Base-by-base conservation (phyloP, 2,797 vertebrate species). In the Phataginus tricuspis region DNA sequence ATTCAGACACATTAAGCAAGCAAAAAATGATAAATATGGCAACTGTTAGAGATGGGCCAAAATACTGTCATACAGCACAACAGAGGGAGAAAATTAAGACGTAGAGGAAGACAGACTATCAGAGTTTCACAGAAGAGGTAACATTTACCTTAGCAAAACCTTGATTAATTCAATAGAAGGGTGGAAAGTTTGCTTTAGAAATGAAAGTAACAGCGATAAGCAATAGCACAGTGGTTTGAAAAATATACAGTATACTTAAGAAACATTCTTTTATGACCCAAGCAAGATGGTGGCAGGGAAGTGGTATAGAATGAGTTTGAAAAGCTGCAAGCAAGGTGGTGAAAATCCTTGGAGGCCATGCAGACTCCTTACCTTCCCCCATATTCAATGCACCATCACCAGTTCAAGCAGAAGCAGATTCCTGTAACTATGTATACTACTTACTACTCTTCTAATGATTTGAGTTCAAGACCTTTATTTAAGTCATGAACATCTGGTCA, bases 1-100 rank as follows among this genome's bases (percentile, higher is more conserved):
- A 59, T 59, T 94, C 79, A 87, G 66, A 95, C 8, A 72, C 10
- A 94, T 53, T 77, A 74, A 71, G 80, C 34, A 94, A 90, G 82
- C 13, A 91, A 80, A 82, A 45, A 49, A 29, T 87, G 63, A 90
- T 63, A 78, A 94, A 87, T 15, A 90, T 5, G 66, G 21, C 15
- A 64, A 63, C 37, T 37, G 5, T 74, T 53, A 74, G 42, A 63
- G 34, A 64, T 8, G 79, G 11, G 63, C 42, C 68, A 66, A 87
- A 91, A 13, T 87, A 59, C 21, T 42, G 7, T n/a, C 21, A 18
- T 19, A 21, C 4, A 91, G 13, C 9, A 75, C 34, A 63, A 84
- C 14, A 79, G 49, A 85, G 61, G 61, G 74, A 86, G 34, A 8
- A 10, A 19, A 37, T 45, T n/a, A 80, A 39, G 42, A 64, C 13